Evolutionary conservation across 2,113 vertebrate species (phyloP).

Genomic region (Grammomys dolichurus): DNA sequence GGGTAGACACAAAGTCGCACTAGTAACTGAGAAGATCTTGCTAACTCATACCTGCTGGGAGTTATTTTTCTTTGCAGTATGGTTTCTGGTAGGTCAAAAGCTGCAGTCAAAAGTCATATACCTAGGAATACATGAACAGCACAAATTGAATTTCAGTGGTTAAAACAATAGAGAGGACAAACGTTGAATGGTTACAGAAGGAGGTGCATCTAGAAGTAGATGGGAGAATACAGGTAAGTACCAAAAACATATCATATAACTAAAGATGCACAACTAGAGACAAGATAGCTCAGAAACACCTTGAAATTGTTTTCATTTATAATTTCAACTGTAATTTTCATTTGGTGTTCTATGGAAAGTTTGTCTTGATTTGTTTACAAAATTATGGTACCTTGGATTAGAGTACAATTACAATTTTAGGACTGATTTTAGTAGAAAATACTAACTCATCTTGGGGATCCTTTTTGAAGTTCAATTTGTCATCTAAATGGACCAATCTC

Average conservation of each 20-base stretch:
- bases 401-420: neutral
- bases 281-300: neutral
- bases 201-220: too few species aligned
- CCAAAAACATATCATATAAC: neutral
- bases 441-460: neutral
- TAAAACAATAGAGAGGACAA: neutral
- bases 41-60: neutral
- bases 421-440: conserved; percentile 37
- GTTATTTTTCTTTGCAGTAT: neutral
- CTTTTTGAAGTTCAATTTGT: conserved; percentile 22
- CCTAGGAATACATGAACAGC: neutral
- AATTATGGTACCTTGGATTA: neutral
- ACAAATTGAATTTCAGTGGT: neutral
- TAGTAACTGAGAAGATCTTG: neutral
- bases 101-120: neutral
- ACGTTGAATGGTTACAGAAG: neutral
- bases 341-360: neutral
- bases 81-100: neutral
- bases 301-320: conserved; percentile 26
- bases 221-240: too few species aligned
- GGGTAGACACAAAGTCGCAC: neutral
- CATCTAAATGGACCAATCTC: neutral
- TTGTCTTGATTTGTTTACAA: neutral
- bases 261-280: neutral
- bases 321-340: neutral